Base-by-base conservation (phyloP, 1,140 invertebrate species). In the Wasmannia auropunctata region DNA sequence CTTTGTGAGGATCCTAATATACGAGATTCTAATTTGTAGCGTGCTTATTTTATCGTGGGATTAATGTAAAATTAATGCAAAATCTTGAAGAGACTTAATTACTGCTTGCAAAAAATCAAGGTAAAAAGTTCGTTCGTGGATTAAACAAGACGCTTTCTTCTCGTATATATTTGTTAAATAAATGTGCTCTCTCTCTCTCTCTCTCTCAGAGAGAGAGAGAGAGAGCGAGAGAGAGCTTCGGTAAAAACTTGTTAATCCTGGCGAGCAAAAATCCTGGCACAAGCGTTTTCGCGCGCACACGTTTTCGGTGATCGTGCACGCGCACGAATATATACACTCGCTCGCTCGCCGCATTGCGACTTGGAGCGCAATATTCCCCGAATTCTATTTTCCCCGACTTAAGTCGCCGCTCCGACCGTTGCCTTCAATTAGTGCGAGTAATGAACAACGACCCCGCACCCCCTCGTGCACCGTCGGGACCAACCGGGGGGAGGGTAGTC, bases 381-480 rank as follows among this genome's bases (percentile, higher is more conserved):
- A 63, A 31, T 25, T 46, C 7, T 14, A 63, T 77, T 63, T n/a
- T 31, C 11, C n/a, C n/a, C 37, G 16, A 56, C 34, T 70, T 70
- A 69, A 69, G 10, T 69, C 31, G n/a, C 28, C 60, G 8, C 5
- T 25, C n/a, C 19, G 19, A 62, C 3, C 25, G 37, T 31, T n/a
- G 58, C 40, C 40, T 77, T 63, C 58, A 69, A 75, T 88, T 60
- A 84, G n/a, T 8, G 43, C 14, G 14, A 69, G 8, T 74, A 54
- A 77, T 43, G 19, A 63, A 77, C n/a, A 25, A 28, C 22, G 1
- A n/a, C 19, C 28, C 11, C 34, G 19, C 19, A 7, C 14, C 3
- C 11, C 7, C 16, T 60, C 11, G 11, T 28, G 19, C 22, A 16
- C 25, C 46, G 7, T n/a, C 63, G 11, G 28, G 63, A 51, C 28